These are phyloP conservation scores for Penaeus indicus DNA, from an alignment of 1,140 invertebrate genomes.

Conservation along the genomic window DNA sequence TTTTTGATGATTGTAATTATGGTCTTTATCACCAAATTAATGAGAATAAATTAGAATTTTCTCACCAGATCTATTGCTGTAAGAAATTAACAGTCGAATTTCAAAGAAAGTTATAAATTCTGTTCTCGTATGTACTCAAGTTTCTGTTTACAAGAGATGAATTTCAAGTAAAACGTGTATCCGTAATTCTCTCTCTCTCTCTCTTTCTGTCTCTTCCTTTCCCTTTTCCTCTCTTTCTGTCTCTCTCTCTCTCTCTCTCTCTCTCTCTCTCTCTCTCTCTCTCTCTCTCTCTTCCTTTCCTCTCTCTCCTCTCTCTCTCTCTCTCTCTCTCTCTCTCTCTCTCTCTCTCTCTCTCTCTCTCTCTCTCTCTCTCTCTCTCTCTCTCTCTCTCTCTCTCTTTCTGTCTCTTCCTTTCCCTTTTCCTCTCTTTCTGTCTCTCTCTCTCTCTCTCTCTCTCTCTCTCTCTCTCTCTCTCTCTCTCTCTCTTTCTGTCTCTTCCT, in stretches of 20 bases:
- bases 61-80: too few species aligned
- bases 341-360: constrained; percentile 10
- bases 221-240: constrained; percentile 3
- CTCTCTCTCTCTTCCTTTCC: constrained; percentile 10
- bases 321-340: constrained; percentile 10
- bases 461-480: too few species aligned
- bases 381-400: constrained; percentile 11
- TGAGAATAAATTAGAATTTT: too few species aligned
- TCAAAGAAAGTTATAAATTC: too few species aligned
- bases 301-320: constrained; percentile 10
- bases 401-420: constrained; percentile 5
- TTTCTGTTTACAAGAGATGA: too few species aligned
- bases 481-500: background rate
- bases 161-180: too few species aligned
- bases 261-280: background rate
- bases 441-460: background rate
- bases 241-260: background rate
- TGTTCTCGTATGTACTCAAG: too few species aligned
- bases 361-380: constrained; percentile 10
- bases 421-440: constrained; percentile 6
- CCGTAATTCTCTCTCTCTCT: too few species aligned
- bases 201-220: too few species aligned
- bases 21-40: too few species aligned
- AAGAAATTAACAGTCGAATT: too few species aligned
- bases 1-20: too few species aligned